Evolutionary conservation across 2,113 vertebrate species (phyloP), one percentile per base, ranked within the genome.

Genomic region (Anarhynchus alexandrinus): DNA sequence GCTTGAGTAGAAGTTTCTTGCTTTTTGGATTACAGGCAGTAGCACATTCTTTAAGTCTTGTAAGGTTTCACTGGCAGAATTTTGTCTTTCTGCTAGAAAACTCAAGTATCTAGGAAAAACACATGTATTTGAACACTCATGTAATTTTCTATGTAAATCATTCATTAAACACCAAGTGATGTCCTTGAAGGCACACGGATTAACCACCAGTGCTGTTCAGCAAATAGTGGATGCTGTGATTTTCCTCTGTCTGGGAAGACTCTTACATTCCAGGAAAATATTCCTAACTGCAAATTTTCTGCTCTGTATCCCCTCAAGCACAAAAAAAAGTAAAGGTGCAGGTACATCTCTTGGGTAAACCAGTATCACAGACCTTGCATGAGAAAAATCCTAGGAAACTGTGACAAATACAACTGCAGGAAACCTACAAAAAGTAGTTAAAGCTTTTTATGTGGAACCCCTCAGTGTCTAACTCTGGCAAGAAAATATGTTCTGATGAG

Each of bases 51-150:
- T 74, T 21, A 81, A 58, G 32, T 61, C 38, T 36, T 70, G 12
- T 57, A 5, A 43, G 47, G 20, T 74, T 88, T 95, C 51, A 45
- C 8, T 65, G 72, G 16, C 77, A 82, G 38, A 51, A 76, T 64
- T 87, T 59, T 73, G 8, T 43, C 21, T 91, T 86, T n/a, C 38
- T 3, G 1, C n/a, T 86, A 55, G 42, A 89, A 81, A 74, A 59
- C 52, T 30, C 3, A 25, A 12, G 7, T 52, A 42, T 66, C 21
- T 82, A 79, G 78, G 49, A 82, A 76, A 71, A 87, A 72, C 36
- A 20, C 21, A 9, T 1, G 0, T 32, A 38, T 83, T 78, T 82
- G 29, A 71, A 72, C 22, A 69, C 2, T 0, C 4, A 9, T 4
- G 5, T 52, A 13, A 54, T 72, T 40, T 91, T 85, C 5, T 59